Base-by-base conservation (phyloP, 2,888 invertebrate genomes). In the Hermodice carunculata region DNA sequence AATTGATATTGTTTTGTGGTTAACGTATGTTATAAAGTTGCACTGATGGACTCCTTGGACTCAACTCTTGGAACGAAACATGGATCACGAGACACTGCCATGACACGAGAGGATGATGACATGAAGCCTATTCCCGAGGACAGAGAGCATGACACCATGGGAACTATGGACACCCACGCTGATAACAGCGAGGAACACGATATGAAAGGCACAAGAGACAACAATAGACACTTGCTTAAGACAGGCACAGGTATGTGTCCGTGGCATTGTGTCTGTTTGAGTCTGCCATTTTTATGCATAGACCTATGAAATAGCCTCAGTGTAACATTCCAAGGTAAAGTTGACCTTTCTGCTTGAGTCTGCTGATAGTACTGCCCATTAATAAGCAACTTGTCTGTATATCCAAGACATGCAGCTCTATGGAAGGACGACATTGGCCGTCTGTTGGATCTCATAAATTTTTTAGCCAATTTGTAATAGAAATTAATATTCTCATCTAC, bases 11-110 rank as follows among this genome's bases (percentile, higher is more conserved):
- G n/a, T n/a, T n/a, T n/a, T n/a, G n/a, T n/a, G n/a, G n/a, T n/a
- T 14, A 51, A 24, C 17, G n/a, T 19, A 31, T 49, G 53, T 24
- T 52, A 64, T 68, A 6, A 65, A 83, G 83, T 83, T 22, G 78
- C 82, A 2, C 64, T 83, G 53, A 70, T 81, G 68, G 83, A 83
- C 54, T 83, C 83, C 1, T 62, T 82, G 64, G 82, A 81, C 59
- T 83, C 83, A 1, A 81, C 83, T 0, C 75, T 81, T 61, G 82
- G 81, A 65, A 83, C 82, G 4, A 70, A 68, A 57, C 57, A 54
- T 3, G 60, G 51, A 1, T 61, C 61, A 14, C 43, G 40, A 34
- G 61, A 61, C 17, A 54, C 42, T 19, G 42, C 52, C 5, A 59
- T 44, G 0, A 58, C 62, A 1, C 51, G 37, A 54, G 67, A 60